Conservation (phyloP, 1,140 invertebrate species). For the Dolichoris vasculosae region DNA sequence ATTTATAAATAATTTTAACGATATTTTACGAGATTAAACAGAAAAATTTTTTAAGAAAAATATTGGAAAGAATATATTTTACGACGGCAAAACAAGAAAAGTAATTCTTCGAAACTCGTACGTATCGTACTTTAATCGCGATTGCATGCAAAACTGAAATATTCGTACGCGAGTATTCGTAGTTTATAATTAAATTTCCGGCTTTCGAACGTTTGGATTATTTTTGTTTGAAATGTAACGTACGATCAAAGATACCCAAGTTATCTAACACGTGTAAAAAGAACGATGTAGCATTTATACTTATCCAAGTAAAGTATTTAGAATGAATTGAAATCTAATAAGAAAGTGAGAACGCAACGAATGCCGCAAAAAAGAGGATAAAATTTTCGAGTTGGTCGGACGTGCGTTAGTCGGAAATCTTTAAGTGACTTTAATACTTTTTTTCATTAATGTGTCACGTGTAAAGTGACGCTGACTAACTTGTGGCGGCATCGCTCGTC, state of each 20-base stretch:
- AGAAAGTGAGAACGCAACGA: background rate
- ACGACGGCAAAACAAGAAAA: background rate
- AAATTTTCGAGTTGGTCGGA: background rate
- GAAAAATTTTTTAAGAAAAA: background rate
- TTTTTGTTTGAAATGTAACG: background rate
- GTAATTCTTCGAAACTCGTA: background rate
- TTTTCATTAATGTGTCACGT: conserved; percentile 8
- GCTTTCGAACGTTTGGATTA: background rate
- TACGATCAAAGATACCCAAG: background rate
- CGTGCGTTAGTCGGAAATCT: background rate
- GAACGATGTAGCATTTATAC: background rate
- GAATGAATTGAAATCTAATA: background rate
- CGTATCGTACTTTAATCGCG: background rate
- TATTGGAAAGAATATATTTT: background rate
- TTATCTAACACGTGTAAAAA: background rate
- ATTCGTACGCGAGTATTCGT: background rate
- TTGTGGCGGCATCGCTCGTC: background rate
- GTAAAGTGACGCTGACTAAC: conserved; percentile 6
- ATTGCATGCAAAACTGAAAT: background rate
- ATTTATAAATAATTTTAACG: background rate
- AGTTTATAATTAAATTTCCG: conserved; percentile 2
- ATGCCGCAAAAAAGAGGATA: background rate
- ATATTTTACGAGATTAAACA: background rate
- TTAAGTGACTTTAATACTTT: conserved; percentile 27
- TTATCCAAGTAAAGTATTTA: background rate